A percentile compares a stretch with the other conserved stretches of the same genome.
Conservation (phyloP, 2,797 vertebrate species). For the Sebastes flavidus region DNA sequence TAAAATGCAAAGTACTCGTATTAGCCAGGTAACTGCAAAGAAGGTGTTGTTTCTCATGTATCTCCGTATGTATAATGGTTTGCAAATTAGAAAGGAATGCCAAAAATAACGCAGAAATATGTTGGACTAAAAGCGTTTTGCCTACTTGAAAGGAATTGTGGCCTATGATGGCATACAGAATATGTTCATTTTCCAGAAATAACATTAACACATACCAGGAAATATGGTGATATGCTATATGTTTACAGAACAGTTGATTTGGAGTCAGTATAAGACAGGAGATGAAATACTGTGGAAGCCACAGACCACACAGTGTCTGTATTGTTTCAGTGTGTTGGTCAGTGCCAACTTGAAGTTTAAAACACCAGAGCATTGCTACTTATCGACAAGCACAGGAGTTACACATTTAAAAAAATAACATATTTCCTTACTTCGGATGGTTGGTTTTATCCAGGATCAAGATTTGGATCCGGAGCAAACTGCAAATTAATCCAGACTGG, state of each 20-base stretch:
- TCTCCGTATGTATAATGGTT: conserved; percentile 13
- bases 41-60: conserved; percentile 11
- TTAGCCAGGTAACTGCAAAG: not conserved
- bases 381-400: conserved; percentile 35
- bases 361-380: conserved; percentile 8
- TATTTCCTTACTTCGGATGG: conserved; percentile 6
- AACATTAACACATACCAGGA: conserved; percentile 32
- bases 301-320: conserved; percentile 40
- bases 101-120: conserved; percentile 30
- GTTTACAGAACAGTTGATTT: conserved; percentile 42
- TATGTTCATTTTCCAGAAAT: conserved; percentile 34
- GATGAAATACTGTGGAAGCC: conserved; percentile 40
- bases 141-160: not conserved
- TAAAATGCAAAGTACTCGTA: not conserved
- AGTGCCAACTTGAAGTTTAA: conserved; percentile 9
- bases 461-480: not conserved
- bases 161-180: not conserved
- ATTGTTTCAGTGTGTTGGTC: conserved; percentile 21
- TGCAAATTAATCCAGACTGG: not conserved
- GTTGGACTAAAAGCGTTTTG: conserved; percentile 6
- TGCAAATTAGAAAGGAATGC: conserved; percentile 28
- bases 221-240: conserved; percentile 39
- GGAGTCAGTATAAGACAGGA: not conserved
- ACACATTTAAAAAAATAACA: conserved; percentile 21
- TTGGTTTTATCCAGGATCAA: conserved; percentile 19